Conservation (phyloP, 2,797 vertebrate species). For the Dicrostonyx torquatus region DNA sequence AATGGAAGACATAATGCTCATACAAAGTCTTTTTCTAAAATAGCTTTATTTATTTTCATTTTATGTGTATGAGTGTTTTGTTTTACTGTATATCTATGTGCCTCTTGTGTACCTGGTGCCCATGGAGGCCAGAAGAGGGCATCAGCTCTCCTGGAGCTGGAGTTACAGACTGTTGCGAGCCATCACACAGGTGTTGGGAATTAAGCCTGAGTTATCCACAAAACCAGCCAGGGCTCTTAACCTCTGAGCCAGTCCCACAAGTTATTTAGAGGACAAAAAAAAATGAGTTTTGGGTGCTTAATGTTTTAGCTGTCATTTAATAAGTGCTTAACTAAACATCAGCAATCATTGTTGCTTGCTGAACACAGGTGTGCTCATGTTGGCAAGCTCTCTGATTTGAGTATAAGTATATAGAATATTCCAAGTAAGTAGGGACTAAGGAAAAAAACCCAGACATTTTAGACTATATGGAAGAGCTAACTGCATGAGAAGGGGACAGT, state of each 20-base stretch:
- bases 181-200: background rate
- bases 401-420: background rate
- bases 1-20: background rate
- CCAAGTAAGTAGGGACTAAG: background rate
- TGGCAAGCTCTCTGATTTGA: background rate
- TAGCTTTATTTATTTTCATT: background rate
- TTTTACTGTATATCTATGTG: background rate
- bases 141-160: background rate
- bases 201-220: background rate
- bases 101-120: background rate
- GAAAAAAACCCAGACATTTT: background rate
- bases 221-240: background rate
- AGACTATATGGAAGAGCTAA: background rate
- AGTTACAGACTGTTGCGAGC: background rate
- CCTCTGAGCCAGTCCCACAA: background rate
- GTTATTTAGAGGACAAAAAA: background rate
- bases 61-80: background rate
- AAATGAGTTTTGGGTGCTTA: background rate
- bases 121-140: background rate
- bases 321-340: background rate
- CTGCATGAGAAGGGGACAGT: background rate
- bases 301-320: background rate
- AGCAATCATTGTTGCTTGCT: background rate
- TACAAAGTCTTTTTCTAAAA: background rate
- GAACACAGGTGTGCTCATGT: background rate